Base-by-base conservation (phyloP, 2,888 invertebrate species). In the Hydroisotoma schaefferi region DNA sequence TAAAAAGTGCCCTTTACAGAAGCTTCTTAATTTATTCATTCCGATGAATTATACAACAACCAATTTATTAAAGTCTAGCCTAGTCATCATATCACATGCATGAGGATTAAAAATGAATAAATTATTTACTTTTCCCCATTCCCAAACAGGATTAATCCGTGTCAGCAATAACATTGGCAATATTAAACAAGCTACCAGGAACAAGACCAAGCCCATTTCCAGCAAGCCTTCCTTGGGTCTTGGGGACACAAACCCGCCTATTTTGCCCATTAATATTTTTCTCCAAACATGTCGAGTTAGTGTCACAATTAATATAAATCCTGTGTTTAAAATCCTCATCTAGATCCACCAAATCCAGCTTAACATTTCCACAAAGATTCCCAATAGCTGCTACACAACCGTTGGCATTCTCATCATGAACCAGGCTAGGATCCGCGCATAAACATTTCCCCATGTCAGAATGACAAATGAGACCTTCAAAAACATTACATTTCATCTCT, bases 321-420 rank as follows among this genome's bases (percentile, higher is more conserved):
- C 55, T 56, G 25, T 60, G 44, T 22, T 43, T 29, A 43, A 51
- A 18, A 22, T 62, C 29, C 15, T 56, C 55, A 26, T 28, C 18
- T 2, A 44, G 4, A 20, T 53, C 49, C 52, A 66, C 38, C 28
- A 66, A 33, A 22, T 48, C 51, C 25, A 61, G 40, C 27, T 53
- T 66, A 38, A 66, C 47, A 51, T 48, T 56, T 43, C 66, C 66
- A 63, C 66, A 66, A 2, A 57, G 54, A 38, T 46, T 48, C 5
- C 54, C 56, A 22, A 55, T 40, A 4, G 27, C 59, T 33, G 51
- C 48, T 3, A 63, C 51, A 33, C 66, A 66, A 20, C 43, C 33
- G 6, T 52, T 48, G 4, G 48, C 47, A 23, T 51, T 44, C 25
- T 25, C 18, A 44, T 63, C 61, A 27, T 66, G 63, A 28, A 59